Percentiles rank a stretch among this genome's conserved stretches.
Conservation (phyloP, 1,140 invertebrate species). For the Neodiprion fabricii region DNA sequence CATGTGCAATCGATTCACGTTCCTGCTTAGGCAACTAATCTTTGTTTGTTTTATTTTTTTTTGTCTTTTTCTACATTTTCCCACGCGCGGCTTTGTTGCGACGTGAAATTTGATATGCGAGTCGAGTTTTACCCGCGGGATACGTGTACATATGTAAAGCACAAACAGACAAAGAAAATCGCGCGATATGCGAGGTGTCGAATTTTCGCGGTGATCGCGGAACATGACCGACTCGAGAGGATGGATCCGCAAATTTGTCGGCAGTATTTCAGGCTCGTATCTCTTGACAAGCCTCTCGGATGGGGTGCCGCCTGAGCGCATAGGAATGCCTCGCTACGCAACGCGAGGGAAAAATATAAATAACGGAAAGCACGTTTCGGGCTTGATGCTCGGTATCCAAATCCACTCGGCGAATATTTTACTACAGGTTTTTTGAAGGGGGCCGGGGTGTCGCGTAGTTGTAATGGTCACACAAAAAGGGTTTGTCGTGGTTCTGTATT, state of each 20-base stretch:
- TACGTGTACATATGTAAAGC: background rate
- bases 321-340: background rate
- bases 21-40: no score
- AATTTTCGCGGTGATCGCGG: background rate
- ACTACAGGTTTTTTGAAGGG: background rate
- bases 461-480: background rate
- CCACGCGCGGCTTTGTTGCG: background rate
- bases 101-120: background rate
- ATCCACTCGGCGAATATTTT: background rate
- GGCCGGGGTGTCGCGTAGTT: background rate
- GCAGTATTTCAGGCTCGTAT: slow-evolving; percentile 3
- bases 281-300: background rate
- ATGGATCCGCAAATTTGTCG: background rate
- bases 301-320: background rate
- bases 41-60: no score
- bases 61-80: no score
- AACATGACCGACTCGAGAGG: background rate
- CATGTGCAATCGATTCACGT: no score
- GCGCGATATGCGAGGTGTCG: background rate
- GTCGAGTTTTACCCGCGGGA: background rate
- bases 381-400: background rate
- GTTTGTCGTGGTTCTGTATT: background rate
- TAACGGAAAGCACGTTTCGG: slow-evolving; percentile 2
- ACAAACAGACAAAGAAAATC: background rate
- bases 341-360: slow-evolving; percentile 3